Evolutionary conservation across 2,888 invertebrate genomes (phyloP).

Genomic region (Zeuzera pyrina): DNA sequence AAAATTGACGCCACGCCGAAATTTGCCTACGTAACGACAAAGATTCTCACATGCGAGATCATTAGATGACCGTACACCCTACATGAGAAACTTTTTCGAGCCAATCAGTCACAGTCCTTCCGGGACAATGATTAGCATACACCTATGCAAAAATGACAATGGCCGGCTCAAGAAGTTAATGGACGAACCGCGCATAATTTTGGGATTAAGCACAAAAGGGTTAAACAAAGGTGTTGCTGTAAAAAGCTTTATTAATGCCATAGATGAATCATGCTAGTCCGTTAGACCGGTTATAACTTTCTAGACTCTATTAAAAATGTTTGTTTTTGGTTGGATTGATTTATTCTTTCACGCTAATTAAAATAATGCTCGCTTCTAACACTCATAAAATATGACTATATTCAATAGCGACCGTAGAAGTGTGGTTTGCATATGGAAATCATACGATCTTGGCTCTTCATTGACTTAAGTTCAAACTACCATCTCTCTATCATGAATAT

Average conservation of each 20-base stretch:
- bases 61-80: constrained; percentile 40
- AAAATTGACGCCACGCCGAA: constrained; percentile 6
- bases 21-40: constrained; percentile 10
- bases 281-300: constrained; percentile 49
- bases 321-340: constrained; percentile 19
- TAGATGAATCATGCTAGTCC: constrained; percentile 52
- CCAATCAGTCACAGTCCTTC: constrained; percentile 66
- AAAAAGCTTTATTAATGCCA: constrained; percentile 61
- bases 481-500: too few species aligned
- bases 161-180: constrained; percentile 53
- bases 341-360: constrained; percentile 36
- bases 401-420: too few species aligned
- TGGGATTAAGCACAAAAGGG: constrained; percentile 44
- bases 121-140: constrained; percentile 51
- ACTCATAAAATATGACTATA: too few species aligned
- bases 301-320: not conserved
- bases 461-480: too few species aligned
- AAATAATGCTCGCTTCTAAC: too few species aligned
- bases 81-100: constrained; percentile 41
- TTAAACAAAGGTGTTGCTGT: constrained; percentile 53
- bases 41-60: constrained; percentile 34
- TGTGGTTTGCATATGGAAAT: too few species aligned
- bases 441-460: too few species aligned
- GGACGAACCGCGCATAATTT: constrained; percentile 55
- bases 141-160: constrained; percentile 65